Evolutionary conservation across 2,888 invertebrate species (phyloP).

Genomic region (Acholoe squamosa): DNA sequence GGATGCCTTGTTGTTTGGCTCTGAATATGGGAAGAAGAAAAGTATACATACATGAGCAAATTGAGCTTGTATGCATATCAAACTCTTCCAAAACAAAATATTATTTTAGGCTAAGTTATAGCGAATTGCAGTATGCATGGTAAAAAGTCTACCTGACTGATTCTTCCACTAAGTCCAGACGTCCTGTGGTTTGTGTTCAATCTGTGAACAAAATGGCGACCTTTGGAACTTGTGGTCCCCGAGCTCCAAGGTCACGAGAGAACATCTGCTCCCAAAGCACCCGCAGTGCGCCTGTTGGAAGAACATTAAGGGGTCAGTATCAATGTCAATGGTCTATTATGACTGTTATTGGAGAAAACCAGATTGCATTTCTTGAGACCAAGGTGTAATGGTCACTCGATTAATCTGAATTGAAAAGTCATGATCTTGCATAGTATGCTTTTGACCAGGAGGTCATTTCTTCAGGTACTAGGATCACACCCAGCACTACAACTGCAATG

Average conservation of each 20-base stretch:
- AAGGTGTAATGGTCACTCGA: too few relatives aligned
- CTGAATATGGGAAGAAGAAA: too few relatives aligned
- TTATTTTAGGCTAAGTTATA: neutral
- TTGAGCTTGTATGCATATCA: too few relatives aligned
- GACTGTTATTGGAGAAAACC: too few relatives aligned
- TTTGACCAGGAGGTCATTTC: too few relatives aligned
- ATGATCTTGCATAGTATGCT: too few relatives aligned
- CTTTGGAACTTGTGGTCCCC: slow-evolving; percentile 1
- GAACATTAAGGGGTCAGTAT: neutral
- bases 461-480: too few relatives aligned
- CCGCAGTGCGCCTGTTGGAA: slow-evolving; percentile 54
- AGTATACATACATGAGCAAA: too few relatives aligned
- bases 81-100: neutral
- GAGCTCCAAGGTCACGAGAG: neutral
- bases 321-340: neutral
- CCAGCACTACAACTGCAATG: too few relatives aligned
- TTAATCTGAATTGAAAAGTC: too few relatives aligned
- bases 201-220: slow-evolving; percentile 57
- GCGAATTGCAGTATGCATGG: neutral
- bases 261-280: slow-evolving; percentile 53
- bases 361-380: too few relatives aligned
- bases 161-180: slow-evolving; percentile 6
- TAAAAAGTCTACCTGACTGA: slow-evolving; percentile 58
- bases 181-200: slow-evolving; percentile 14
- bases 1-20: slow-evolving; percentile 62